phyloP scores from a whole-genome alignment of 2,797 vertebrate genomes.

The Anabas testudineus region DNA sequence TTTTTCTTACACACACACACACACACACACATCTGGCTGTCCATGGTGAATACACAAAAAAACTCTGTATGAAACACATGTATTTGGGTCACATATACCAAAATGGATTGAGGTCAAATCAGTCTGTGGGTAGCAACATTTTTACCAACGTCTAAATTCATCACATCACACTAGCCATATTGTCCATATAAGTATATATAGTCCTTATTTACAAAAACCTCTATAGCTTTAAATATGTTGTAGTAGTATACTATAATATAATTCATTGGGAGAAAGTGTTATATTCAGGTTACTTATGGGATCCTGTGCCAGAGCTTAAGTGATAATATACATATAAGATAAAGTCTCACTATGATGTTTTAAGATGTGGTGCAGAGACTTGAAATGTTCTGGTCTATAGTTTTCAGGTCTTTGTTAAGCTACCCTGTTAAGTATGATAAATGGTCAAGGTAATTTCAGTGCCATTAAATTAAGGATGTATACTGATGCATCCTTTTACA shows the following conservation, averaged over 20 bases:
- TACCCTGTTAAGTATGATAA: background rate
- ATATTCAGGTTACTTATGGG: too few species aligned
- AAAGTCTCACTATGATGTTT: background rate
- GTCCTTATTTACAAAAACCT: background rate
- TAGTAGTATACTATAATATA: conserved; percentile 20
- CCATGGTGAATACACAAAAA: conserved; percentile 35
- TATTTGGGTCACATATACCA: conserved; percentile 27
- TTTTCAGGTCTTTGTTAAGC: background rate
- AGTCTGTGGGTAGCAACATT: conserved; percentile 18
- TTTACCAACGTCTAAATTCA: conserved; percentile 13
- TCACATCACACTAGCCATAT: conserved; percentile 18
- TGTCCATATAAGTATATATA: background rate
- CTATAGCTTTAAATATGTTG: background rate
- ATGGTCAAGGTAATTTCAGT: too few species aligned
- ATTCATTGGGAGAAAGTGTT: conserved; percentile 6
- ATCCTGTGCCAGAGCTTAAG: background rate
- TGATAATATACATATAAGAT: background rate
- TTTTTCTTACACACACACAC: background rate
- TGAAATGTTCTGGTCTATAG: too few species aligned
- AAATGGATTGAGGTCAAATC: conserved; percentile 31
- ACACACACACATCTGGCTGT: background rate
- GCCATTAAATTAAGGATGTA: too few species aligned
- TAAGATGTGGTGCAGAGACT: background rate
- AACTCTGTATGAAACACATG: conserved; percentile 26
- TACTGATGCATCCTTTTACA: too few species aligned